Conservation (phyloP, 2,113 vertebrate species). For the Camelus dromedarius region DNA sequence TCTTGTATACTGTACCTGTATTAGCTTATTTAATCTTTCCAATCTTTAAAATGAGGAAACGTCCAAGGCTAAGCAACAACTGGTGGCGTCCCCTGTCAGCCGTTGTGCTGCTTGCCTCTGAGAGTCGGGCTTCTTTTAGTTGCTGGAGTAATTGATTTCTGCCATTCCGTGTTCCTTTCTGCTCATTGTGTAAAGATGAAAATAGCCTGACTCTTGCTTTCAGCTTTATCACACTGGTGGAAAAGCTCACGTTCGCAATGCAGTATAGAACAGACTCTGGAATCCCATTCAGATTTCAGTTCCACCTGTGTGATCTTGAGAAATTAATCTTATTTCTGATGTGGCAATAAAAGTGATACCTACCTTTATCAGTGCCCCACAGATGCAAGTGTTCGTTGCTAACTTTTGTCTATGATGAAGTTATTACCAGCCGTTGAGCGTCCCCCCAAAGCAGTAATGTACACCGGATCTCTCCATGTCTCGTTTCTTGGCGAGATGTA, state of each 20-base stretch:
- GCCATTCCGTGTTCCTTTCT: neutral
- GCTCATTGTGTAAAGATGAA: neutral
- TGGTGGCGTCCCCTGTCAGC: neutral
- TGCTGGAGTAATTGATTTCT: neutral
- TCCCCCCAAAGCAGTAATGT: neutral
- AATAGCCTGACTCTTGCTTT: neutral
- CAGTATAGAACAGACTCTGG: neutral
- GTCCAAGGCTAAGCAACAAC: neutral
- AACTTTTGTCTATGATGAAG: neutral
- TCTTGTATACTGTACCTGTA: neutral
- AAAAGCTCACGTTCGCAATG: neutral
- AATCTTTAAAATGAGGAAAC: constrained; percentile 42
- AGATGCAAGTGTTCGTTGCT: neutral
- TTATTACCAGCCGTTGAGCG: neutral
- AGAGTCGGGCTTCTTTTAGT: neutral
- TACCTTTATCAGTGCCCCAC: neutral
- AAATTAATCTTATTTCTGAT: neutral
- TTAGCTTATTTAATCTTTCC: constrained; percentile 23
- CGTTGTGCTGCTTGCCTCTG: neutral
- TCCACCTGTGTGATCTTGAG: constrained; percentile 12
- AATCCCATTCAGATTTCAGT: neutral
- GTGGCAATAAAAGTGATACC: neutral
- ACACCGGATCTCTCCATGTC: neutral
- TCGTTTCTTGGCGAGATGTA: neutral
- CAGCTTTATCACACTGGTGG: neutral